A percentile compares a stretch with the other conserved stretches of the same genome.
Conservation (phyloP, 2,888 invertebrate genomes). For the Aspidapion aeneum region DNA sequence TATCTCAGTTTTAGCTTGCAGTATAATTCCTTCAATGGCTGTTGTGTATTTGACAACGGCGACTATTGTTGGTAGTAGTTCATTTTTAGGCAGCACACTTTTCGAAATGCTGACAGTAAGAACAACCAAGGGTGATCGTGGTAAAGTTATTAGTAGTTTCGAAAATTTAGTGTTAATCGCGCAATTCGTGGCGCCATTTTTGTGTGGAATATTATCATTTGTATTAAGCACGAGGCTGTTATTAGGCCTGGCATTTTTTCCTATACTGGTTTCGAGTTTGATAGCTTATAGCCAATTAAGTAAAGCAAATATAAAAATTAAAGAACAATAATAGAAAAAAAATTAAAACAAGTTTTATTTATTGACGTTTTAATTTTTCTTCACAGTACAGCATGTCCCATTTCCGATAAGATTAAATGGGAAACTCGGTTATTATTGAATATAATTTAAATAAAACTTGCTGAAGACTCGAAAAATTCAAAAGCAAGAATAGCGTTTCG, state of each 20-base stretch:
- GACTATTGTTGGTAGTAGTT: constrained; percentile 10
- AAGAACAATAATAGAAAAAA: no score
- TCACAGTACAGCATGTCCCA: no score
- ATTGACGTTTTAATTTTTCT: no score
- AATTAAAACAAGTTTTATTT: no score
- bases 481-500: constrained; percentile 9
- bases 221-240: constrained; percentile 14
- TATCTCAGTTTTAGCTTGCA: constrained; percentile 18
- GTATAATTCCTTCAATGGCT: constrained; percentile 6
- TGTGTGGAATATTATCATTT: constrained; percentile 24
- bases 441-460: constrained; percentile 11
- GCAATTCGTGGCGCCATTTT: constrained; percentile 20
- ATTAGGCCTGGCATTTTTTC: constrained; percentile 14
- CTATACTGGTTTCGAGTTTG: constrained; percentile 12
- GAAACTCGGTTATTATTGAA: constrained; percentile 18
- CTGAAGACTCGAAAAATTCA: constrained; percentile 15
- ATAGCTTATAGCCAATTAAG: constrained; percentile 12
- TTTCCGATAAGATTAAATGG: no score
- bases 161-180: constrained; percentile 22
- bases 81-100: constrained; percentile 20
- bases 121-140: constrained; percentile 23
- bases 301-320: constrained; percentile 14
- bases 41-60: constrained; percentile 17
- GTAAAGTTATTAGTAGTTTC: constrained; percentile 26
- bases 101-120: constrained; percentile 20